phyloP scores from a whole-genome alignment of 1,140 invertebrate genomes.

The Lucilia cuprina region DNA sequence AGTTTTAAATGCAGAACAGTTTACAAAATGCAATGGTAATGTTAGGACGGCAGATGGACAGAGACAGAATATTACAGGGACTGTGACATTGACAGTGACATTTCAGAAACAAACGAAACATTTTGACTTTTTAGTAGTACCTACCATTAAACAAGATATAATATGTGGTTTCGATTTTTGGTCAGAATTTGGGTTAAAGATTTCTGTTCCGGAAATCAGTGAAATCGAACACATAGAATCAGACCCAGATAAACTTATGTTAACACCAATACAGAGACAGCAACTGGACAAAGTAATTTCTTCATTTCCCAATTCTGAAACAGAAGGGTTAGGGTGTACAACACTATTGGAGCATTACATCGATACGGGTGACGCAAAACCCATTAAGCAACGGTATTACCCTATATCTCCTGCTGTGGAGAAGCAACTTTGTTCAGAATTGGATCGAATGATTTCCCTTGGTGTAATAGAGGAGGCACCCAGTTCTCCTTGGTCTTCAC shows the following conservation, averaged over 20 bases:
- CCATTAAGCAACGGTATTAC: neutral
- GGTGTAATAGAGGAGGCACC: neutral
- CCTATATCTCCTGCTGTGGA: neutral
- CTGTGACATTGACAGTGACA: neutral
- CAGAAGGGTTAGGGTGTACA: neutral
- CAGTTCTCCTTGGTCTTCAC: neutral
- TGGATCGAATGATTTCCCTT: neutral
- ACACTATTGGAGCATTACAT: neutral
- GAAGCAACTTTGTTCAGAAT: neutral
- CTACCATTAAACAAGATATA: neutral
- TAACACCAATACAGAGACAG: neutral
- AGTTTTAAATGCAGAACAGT: neutral
- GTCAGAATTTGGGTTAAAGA: neutral
- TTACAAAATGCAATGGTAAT: neutral
- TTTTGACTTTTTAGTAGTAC: neutral
- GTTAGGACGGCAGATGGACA: neutral
- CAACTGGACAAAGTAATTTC: neutral
- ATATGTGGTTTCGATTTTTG: neutral
- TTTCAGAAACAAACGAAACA: neutral
- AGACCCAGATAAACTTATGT: neutral
- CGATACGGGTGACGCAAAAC: conserved; percentile 1
- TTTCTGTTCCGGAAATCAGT: neutral
- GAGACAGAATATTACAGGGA: neutral
- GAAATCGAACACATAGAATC: neutral
- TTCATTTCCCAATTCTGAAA: neutral